phyloP scores from a whole-genome alignment of 2,797 vertebrate species.

The Eremophila alpestris region DNA sequence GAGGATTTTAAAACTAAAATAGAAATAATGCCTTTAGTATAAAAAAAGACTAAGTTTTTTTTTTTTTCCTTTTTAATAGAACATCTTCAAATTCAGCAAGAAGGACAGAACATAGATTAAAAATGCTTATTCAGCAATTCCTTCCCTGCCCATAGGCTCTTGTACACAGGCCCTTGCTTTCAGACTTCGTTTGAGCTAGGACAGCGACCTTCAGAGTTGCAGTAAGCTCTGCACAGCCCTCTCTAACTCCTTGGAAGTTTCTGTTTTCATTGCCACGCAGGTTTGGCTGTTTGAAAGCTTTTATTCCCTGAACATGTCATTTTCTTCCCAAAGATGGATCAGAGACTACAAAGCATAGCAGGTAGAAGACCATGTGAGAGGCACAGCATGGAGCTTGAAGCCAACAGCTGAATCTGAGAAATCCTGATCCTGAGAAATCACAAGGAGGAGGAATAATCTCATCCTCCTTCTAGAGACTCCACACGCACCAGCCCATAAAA shows the following conservation, averaged over 20 bases:
- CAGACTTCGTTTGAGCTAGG: not conserved
- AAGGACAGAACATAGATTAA: not conserved
- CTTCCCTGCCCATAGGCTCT: not conserved
- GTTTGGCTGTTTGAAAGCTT: not conserved
- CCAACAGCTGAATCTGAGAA: not conserved
- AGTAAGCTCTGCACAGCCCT: not conserved
- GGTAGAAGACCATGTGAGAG: not conserved
- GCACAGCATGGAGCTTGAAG: not conserved
- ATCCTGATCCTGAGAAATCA: not conserved
- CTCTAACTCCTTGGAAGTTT: not conserved
- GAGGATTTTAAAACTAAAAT: not conserved
- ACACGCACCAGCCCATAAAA: not conserved
- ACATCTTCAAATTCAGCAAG: not conserved
- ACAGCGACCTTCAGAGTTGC: not conserved
- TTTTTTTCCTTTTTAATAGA: not conserved
- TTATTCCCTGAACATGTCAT: not conserved
- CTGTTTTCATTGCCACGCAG: not conserved
- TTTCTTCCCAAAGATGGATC: not conserved
- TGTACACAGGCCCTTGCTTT: accelerated
- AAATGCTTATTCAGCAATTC: not conserved
- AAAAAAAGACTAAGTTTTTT: not conserved
- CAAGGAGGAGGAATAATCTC: not conserved
- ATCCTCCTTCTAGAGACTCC: not conserved
- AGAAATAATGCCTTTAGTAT: not conserved
- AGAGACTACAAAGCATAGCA: not conserved